phyloP scores from a whole-genome alignment of 2,113 vertebrate genomes.

The Heteronetta atricapilla region DNA sequence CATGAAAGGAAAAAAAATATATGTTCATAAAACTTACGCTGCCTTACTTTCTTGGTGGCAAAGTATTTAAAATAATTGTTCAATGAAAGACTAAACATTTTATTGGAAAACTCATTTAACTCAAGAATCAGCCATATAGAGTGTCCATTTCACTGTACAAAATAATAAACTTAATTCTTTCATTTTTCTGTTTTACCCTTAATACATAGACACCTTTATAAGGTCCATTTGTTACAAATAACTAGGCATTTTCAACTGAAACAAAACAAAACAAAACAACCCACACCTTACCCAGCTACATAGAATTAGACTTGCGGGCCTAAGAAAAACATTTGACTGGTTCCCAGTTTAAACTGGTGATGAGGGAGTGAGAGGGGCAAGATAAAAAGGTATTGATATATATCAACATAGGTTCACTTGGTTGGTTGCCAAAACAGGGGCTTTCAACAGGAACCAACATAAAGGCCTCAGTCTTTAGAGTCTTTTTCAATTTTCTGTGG shows the following conservation, averaged over 20 bases:
- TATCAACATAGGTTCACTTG: background rate
- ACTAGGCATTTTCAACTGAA: background rate
- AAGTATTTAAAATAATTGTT: constrained; percentile 61
- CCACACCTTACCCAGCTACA: background rate
- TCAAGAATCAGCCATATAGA: background rate
- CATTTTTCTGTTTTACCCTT: constrained; percentile 24
- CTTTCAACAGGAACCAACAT: background rate
- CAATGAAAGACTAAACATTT: constrained; percentile 49
- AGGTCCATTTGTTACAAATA: background rate
- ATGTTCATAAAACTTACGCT: background rate
- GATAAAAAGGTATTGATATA: background rate
- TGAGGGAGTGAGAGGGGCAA: background rate
- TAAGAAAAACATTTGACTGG: background rate
- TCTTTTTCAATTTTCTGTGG: background rate
- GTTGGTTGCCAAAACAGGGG: background rate
- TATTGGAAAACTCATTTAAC: constrained; percentile 15
- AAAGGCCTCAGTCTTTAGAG: background rate
- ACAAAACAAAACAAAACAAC: background rate
- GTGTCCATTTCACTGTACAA: background rate
- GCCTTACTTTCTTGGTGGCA: background rate
- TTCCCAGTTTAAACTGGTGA: background rate
- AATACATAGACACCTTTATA: background rate
- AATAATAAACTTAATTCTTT: constrained; percentile 11
- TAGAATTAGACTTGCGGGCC: background rate
- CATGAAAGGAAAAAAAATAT: background rate